phyloP scores from a whole-genome alignment of 2,797 vertebrate species.

The Poecilia wingei region DNA sequence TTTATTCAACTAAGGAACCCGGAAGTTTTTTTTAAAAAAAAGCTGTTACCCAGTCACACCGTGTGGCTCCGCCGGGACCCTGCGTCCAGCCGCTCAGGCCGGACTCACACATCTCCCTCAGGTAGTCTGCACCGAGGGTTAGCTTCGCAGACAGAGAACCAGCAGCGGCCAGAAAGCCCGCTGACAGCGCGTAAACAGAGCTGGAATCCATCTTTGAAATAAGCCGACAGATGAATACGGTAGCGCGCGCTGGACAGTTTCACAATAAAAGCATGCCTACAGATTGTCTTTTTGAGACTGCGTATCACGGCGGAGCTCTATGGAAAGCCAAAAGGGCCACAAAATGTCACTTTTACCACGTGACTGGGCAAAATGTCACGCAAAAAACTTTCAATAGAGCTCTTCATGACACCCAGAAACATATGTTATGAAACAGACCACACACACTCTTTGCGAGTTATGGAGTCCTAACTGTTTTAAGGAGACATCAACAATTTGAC shows the following conservation, averaged over 20 bases:
- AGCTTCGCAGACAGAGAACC: constrained; percentile 87
- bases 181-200: constrained; percentile 70
- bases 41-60: constrained; percentile 75
- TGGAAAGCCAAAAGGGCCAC: too few species aligned
- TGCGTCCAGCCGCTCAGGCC: constrained; percentile 47
- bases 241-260: background rate
- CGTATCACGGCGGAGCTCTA: too few species aligned
- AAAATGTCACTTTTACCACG: too few species aligned
- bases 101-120: constrained; percentile 73
- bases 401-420: background rate
- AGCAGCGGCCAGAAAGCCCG: constrained; percentile 83
- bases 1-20: background rate
- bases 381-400: too few species aligned
- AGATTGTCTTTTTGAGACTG: too few species aligned
- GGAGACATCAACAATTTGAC: background rate
- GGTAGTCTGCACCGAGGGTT: constrained; percentile 79
- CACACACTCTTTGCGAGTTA: background rate
- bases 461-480: background rate
- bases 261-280: background rate
- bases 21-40: background rate
- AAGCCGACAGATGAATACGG: background rate
- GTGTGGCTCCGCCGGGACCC: background rate
- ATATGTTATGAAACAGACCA: background rate
- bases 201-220: constrained; percentile 57
- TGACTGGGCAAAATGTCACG: too few species aligned